Conservation (phyloP, 2,888 invertebrate species). For the Xanthia icteritia region DNA sequence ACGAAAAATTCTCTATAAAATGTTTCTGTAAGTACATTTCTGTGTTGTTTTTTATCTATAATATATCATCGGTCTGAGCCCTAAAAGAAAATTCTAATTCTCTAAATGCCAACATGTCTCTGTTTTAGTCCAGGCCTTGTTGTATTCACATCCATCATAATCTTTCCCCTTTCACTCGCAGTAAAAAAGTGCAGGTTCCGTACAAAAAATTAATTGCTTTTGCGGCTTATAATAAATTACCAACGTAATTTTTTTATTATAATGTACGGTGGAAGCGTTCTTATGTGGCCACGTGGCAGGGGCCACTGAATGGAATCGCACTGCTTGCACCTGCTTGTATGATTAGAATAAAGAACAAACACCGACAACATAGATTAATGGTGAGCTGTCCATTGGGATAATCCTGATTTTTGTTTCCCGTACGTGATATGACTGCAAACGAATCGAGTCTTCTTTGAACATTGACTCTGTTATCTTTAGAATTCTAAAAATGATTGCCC, state of each 20-base stretch:
- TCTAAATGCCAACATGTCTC: constrained; percentile 2
- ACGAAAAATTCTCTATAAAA: neutral
- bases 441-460: constrained; percentile 35
- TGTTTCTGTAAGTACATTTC: neutral
- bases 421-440: constrained; percentile 54
- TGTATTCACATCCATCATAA: constrained; percentile 52
- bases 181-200: constrained; percentile 32
- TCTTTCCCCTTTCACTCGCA: constrained; percentile 44
- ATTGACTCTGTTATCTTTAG: constrained; percentile 52
- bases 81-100: constrained; percentile 3
- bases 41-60: neutral
- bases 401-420: constrained; percentile 65
- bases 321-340: constrained; percentile 37
- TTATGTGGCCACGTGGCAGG: constrained; percentile 8
- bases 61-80: neutral
- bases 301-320: constrained; percentile 7
- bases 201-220: constrained; percentile 63
- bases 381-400: constrained; percentile 60
- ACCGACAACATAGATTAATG: constrained; percentile 46
- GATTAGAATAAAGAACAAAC: constrained; percentile 43
- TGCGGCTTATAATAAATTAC: constrained; percentile 52
- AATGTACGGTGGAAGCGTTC: constrained; percentile 19
- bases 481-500: constrained; percentile 66
- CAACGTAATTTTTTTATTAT: constrained; percentile 20
- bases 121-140: constrained; percentile 27